Evolutionary conservation across 1,140 invertebrate species (phyloP), one percentile per base, ranked within the genome.

Genomic region (silkworm (Bombyx mori)): DNA sequence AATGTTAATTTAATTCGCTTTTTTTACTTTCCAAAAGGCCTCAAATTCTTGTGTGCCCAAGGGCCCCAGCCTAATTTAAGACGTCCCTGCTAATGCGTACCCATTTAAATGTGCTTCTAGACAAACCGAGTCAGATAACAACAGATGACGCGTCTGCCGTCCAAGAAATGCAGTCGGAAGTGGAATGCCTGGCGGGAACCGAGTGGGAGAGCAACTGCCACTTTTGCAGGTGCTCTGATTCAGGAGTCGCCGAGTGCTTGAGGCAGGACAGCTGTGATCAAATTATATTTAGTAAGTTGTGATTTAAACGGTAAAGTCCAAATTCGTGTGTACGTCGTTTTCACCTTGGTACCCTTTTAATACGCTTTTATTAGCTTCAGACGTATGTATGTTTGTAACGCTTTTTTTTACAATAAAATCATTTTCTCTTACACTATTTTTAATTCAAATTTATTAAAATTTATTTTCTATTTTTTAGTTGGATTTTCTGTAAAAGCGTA

Each of bases 151-250:
- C 4, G 8, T 51, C n/a, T 18, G n/a, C 44, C 22, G 44, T 8
- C 54, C 44, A 52, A 42, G 43, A 22, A 42, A 46, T n/a, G 8
- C 12, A 22, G 18, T 8, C 22, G n/a, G 62, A 65, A n/a, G 61
- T 52, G 4, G 64, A 73, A 44, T 78, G 73, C 51, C 52, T 69
- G 26, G 56, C 62, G 0, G 68, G 75, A 1, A 74, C 60, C 26
- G 68, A 71, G 55, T 78, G 75, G 75, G 62, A 68, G 53, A 74
- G 73, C 49, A 67, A 67, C 48, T 78, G 75, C 48, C 69, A 78
- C 55, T 54, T 9, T n/a, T 78, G 75, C 59, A 61, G 60, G 10
- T 78, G 75, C 58, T 66, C 68, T 1, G 48, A 63, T 1, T 45
- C 58, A 0, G 75, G 73, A 7, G 47, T 53, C 8, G 69, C 75